Percentiles rank a stretch among this genome's conserved stretches.
Evolutionary conservation across 2,797 vertebrate species (phyloP).

Genomic region (Borostomias antarcticus): DNA sequence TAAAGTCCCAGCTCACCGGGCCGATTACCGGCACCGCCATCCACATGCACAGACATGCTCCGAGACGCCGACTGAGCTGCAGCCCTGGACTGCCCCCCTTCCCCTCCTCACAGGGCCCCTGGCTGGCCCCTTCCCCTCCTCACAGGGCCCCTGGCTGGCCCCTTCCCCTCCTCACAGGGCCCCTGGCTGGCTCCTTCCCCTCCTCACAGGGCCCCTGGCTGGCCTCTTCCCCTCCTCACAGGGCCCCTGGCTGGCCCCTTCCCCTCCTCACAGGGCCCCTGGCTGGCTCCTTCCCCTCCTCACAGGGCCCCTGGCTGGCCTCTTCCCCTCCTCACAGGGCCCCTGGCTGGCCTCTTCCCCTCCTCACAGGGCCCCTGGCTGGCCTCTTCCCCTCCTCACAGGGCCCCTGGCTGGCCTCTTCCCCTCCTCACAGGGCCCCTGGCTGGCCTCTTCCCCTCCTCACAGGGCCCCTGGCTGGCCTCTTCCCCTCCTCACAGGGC

Average conservation of each 20-base stretch:
- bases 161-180: background rate
- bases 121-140: background rate
- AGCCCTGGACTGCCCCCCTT: conserved; percentile 65
- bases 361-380: no score
- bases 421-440: conserved; percentile 8
- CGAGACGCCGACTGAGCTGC: conserved; percentile 47
- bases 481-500: conserved; percentile 2
- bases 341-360: background rate
- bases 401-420: no score
- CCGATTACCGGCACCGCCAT: conserved; percentile 33
- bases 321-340: conserved; percentile 2
- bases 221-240: background rate
- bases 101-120: conserved; percentile 8
- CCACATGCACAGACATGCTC: conserved; percentile 68
- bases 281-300: background rate
- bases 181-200: background rate
- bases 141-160: no score
- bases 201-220: no score
- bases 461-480: no score
- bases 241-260: no score
- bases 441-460: background rate
- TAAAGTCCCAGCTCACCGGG: conserved; percentile 54
- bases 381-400: background rate
- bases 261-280: conserved; percentile 8
- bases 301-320: no score